Conservation (phyloP, 1,140 invertebrate genomes). For the Cryptotermes secundus region DNA sequence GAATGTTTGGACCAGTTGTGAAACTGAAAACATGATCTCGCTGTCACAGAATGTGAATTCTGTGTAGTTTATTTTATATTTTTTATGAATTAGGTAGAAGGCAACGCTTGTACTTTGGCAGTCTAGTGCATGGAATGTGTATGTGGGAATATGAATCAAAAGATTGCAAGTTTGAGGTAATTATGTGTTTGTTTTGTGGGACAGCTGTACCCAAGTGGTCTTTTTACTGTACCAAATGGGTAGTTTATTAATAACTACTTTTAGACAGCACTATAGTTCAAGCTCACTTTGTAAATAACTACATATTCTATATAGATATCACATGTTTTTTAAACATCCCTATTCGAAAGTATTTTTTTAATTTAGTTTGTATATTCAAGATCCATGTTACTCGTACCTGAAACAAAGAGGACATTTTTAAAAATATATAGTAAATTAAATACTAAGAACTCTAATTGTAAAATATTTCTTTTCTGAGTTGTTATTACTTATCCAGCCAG, state of each 20-base stretch:
- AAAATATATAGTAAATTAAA: background rate
- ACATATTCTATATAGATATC: background rate
- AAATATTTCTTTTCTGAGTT: background rate
- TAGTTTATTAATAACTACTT: background rate
- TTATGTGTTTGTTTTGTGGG: background rate
- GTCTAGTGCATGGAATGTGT: background rate
- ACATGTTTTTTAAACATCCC: constrained; percentile 6
- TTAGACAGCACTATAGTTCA: background rate
- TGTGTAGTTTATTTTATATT: background rate
- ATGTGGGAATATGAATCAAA: background rate
- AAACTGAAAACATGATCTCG: background rate
- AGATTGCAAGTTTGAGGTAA: background rate
- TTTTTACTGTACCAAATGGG: background rate
- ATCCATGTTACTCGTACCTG: background rate
- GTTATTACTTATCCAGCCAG: background rate
- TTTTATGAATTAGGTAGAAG: background rate
- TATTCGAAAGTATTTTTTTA: background rate
- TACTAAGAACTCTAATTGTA: background rate
- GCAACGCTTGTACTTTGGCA: background rate
- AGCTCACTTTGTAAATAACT: background rate
- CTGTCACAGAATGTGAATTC: background rate
- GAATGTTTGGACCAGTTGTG: background rate
- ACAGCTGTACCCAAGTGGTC: background rate
- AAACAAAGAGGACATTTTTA: background rate
- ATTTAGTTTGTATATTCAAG: background rate